Conservation (phyloP, 92 coral and sea anemone genomes). For the Pocillopora grandis region DNA sequence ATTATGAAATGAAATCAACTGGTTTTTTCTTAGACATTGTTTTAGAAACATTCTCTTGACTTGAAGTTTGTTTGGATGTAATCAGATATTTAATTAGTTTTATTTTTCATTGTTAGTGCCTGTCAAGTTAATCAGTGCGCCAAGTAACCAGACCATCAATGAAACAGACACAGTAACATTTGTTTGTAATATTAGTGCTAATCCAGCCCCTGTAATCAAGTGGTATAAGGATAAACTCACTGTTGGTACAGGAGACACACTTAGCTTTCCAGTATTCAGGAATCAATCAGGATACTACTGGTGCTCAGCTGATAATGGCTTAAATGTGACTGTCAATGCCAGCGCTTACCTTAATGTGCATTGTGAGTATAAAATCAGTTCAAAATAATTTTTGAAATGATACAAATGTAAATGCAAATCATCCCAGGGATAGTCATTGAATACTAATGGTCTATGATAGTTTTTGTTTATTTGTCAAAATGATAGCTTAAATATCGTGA, state of each 20-base stretch:
- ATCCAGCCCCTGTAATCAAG: conserved; percentile 14
- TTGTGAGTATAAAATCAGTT: neutral
- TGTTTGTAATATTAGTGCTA: conserved; percentile 14
- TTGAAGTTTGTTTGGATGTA: neutral
- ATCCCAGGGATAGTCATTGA: too few relatives aligned
- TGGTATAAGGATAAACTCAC: conserved; percentile 7
- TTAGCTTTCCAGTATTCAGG: conserved; percentile 5
- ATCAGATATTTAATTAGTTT: neutral
- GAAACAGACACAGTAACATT: conserved; percentile 2
- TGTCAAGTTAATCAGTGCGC: neutral
- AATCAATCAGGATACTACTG: conserved; percentile 18
- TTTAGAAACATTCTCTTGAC: neutral
- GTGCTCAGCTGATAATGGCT: conserved; percentile 8
- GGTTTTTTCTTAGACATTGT: too few relatives aligned
- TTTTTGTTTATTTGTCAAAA: too few relatives aligned
- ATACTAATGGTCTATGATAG: too few relatives aligned
- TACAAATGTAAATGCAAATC: neutral
- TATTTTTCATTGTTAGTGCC: conserved; percentile 4
- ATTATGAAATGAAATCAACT: too few relatives aligned
- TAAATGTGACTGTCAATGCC: conserved; percentile 12
- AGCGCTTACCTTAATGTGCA: conserved; percentile 30
- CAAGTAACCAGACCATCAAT: conserved; percentile 8
- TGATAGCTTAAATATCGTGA: too few relatives aligned
- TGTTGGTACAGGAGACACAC: conserved; percentile 1
- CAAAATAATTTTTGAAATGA: too few relatives aligned